Conservation (phyloP, 1,140 invertebrate genomes). For the Pentalonia nigronervosa region DNA sequence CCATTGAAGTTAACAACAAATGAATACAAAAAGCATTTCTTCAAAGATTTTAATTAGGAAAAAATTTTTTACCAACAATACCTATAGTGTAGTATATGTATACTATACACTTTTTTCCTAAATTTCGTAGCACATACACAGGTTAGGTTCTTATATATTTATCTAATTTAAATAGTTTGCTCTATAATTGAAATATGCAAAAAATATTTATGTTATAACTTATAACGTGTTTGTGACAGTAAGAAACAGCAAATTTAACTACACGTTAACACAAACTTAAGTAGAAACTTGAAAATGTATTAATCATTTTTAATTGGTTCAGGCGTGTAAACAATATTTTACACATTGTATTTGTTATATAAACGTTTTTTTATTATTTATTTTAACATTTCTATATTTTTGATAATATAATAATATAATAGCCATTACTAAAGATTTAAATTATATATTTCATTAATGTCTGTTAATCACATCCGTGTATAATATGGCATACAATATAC, state of each 20-base stretch:
- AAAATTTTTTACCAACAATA: no score
- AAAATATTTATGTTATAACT: background rate
- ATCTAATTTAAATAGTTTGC: background rate
- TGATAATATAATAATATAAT: no score
- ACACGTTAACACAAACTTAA: background rate
- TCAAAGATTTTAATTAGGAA: no score
- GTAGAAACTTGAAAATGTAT: background rate
- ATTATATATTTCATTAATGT: no score
- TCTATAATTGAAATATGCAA: background rate
- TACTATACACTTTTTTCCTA: background rate
- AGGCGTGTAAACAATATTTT: background rate
- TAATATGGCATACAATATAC: no score
- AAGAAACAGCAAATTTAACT: background rate
- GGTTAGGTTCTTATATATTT: background rate
- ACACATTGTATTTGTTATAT: background rate
- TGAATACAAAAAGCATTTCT: no score
- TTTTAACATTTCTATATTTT: no score
- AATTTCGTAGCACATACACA: background rate
- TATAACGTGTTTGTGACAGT: background rate
- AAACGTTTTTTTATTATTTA: no score
- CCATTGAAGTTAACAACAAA: no score
- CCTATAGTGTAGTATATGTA: no score
- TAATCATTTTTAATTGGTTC: background rate
- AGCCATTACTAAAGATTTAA: no score
- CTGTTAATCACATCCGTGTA: no score